Evolutionary conservation across 2,888 invertebrate genomes (phyloP).

Genomic region (Ochropleura plecta): DNA sequence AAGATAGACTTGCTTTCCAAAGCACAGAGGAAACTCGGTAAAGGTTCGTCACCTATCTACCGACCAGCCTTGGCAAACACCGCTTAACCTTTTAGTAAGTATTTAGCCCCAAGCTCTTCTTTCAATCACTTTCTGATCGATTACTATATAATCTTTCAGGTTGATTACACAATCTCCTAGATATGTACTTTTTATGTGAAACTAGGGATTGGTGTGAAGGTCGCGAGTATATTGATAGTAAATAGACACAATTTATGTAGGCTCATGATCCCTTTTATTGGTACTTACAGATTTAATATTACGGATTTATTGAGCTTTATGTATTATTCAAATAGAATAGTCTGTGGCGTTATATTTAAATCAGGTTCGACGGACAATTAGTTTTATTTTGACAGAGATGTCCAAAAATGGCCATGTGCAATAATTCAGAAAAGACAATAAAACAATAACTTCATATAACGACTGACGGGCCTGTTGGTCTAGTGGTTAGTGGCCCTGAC

Average conservation of each 20-base stretch:
- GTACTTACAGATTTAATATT: constrained; percentile 40
- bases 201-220: constrained; percentile 12
- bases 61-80: not conserved
- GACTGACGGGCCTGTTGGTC: no score
- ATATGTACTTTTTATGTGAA: constrained; percentile 44
- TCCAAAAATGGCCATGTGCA: no score
- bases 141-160: constrained; percentile 47
- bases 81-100: not conserved
- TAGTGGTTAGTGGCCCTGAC: no score
- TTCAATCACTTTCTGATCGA: constrained; percentile 16
- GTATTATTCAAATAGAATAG: constrained; percentile 25
- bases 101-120: not conserved
- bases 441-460: no score
- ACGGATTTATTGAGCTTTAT: constrained; percentile 19
- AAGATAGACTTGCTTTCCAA: not conserved
- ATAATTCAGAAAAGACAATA: no score
- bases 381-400: not conserved
- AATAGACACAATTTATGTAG: constrained; percentile 51
- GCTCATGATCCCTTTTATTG: constrained; percentile 38
- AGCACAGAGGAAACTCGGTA: not conserved
- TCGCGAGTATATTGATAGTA: constrained; percentile 37
- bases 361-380: not conserved
- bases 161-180: constrained; percentile 50
- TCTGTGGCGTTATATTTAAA: constrained; percentile 10
- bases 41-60: not conserved